Conservation (phyloP, 2,888 invertebrate genomes). For the Lasioglossum figueresi region DNA sequence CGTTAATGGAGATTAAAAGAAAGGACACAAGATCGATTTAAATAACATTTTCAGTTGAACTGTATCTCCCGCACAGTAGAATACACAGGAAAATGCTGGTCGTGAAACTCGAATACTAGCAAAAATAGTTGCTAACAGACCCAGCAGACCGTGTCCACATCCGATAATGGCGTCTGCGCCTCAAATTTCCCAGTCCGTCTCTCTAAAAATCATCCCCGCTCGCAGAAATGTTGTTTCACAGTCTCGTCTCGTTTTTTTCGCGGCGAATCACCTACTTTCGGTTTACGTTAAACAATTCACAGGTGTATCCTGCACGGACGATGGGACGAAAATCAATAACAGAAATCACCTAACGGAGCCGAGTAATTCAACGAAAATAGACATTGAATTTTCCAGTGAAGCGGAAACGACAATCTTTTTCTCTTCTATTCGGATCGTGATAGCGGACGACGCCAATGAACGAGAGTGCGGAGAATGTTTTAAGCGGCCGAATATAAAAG, state of each 20-base stretch:
- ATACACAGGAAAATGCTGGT: not conserved
- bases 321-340: not conserved
- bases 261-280: not conserved
- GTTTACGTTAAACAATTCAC: not conserved
- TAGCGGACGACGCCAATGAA: not conserved
- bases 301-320: not conserved
- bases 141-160: not conserved
- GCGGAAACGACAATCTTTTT: not conserved
- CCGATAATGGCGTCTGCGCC: not conserved
- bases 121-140: not conserved
- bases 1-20: no score
- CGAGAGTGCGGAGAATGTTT: not conserved
- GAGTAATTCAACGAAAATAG: conserved; percentile 7
- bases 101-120: not conserved
- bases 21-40: not conserved
- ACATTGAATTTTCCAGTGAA: not conserved
- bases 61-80: not conserved
- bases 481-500: not conserved
- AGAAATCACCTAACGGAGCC: conserved; percentile 4
- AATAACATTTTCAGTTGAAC: not conserved
- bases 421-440: not conserved
- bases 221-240: not conserved
- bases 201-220: not conserved
- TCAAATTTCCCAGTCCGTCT: not conserved
- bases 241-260: not conserved